Evolutionary conservation across 1,140 invertebrate genomes (phyloP), one percentile per base, ranked within the genome.

Genomic region (Physella acuta): DNA sequence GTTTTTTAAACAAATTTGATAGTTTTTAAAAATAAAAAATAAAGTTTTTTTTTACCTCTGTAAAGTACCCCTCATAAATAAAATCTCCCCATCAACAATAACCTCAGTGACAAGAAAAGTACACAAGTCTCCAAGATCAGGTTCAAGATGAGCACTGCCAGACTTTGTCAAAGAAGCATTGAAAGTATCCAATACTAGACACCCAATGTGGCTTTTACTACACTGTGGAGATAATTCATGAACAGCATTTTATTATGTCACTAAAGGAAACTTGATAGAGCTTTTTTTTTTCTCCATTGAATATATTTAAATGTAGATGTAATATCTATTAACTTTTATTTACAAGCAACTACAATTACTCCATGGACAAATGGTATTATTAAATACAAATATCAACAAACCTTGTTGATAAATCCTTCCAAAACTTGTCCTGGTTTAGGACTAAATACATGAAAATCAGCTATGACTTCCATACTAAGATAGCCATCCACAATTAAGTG

Each of bases 351-450:
- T n/a, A n/a, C n/a, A n/a, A n/a, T n/a, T n/a, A n/a, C n/a, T n/a
- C n/a, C n/a, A n/a, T n/a, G n/a, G n/a, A n/a, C n/a, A n/a, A n/a
- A n/a, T n/a, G n/a, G n/a, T n/a, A n/a, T n/a, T n/a, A n/a, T n/a
- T n/a, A n/a, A 55, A 55, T 8, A 55, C 11, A 28, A 55, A 55
- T 55, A n/a, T 8, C 8, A n/a, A 28, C 8, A 55, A n/a, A 68
- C 66, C 56, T 68, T 68, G 33, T 68, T 68, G 30, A 68, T 60
- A 16, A 59, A 14, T 2, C 66, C 66, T 51, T 68, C 55, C 11
- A 68, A 26, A 8, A 30, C 37, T 16, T 53, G 34, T 2, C 66
- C 66, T 11, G 30, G 26, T 16, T 33, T 4, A 39, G 66, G 66
- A 28, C 36, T 28, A 44, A 68, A 68, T 2, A 68, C 56, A 49